Percentiles rank a stretch among this genome's conserved stretches.
These are phyloP conservation scores for Chamaedrilus cognettii DNA, from an alignment of 2,888 invertebrate species.

Conservation along the genomic window DNA sequence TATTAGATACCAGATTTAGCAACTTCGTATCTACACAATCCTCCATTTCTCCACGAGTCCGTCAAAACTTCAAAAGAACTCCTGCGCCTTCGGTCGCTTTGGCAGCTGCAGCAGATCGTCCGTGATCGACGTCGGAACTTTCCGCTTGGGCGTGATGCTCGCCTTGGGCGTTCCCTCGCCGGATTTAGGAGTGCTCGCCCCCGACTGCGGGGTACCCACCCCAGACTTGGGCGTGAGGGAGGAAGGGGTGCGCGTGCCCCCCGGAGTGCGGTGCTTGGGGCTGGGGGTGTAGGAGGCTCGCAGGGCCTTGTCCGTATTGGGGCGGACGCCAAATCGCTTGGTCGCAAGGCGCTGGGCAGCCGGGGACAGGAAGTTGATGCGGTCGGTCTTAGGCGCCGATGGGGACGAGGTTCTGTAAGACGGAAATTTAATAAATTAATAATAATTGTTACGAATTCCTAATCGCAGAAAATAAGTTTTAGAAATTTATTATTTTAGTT, in stretches of 20 bases:
- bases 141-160: slow-evolving; percentile 8
- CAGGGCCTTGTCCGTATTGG: slow-evolving; percentile 63
- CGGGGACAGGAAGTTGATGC: slow-evolving; percentile 90
- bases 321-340: slow-evolving; percentile 68
- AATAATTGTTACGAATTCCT: no score
- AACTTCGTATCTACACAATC: no score
- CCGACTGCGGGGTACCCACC: no score
- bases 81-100: slow-evolving; percentile 73
- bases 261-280: slow-evolving; percentile 22
- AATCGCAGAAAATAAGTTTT: no score
- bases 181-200: slow-evolving; percentile 31
- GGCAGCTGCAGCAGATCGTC: slow-evolving; percentile 78
- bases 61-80: slow-evolving; percentile 79
- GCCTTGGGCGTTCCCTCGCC: slow-evolving; percentile 19
- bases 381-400: slow-evolving; percentile 67
- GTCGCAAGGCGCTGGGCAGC: slow-evolving; percentile 88
- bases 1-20: no score
- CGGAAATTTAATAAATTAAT: no score
- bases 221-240: neutral
- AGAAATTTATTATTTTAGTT: no score
- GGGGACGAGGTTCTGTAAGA: neutral
- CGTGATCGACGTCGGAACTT: no score
- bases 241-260: slow-evolving; percentile 30
- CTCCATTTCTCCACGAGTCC: no score
- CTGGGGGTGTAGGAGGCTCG: slow-evolving; percentile 65